phyloP scores from a whole-genome alignment of 2,888 invertebrate species.

The Lagria hirta region DNA sequence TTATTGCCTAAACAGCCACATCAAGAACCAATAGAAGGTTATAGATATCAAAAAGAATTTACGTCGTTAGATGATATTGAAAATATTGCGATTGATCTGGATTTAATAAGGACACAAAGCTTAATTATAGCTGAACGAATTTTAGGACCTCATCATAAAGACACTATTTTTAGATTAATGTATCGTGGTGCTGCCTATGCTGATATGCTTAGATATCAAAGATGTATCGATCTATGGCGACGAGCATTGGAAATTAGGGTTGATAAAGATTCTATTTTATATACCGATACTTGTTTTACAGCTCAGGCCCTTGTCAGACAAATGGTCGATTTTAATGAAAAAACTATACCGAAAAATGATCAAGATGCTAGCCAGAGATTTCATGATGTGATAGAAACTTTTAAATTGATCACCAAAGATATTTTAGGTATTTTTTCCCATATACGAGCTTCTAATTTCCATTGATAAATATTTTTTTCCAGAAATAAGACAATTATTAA shows the following conservation, averaged over 20 bases:
- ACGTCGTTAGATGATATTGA: constrained; percentile 70
- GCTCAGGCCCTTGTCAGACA: constrained; percentile 83
- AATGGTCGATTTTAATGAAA: constrained; percentile 72
- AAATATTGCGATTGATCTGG: constrained; percentile 74
- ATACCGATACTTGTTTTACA: constrained; percentile 81
- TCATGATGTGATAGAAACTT: constrained; percentile 70
- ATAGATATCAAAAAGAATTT: constrained; percentile 74
- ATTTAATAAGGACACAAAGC: constrained; percentile 84
- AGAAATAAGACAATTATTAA: constrained; percentile 59
- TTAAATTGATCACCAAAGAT: constrained; percentile 66
- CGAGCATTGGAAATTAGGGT: constrained; percentile 80
- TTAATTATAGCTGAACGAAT: constrained; percentile 86
- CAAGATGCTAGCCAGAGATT: constrained; percentile 62
- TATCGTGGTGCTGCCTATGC: constrained; percentile 71
- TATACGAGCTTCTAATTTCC: constrained; percentile 3
- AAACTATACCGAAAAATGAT: constrained; percentile 58
- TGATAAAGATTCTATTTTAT: constrained; percentile 73
- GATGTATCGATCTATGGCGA: constrained; percentile 85
- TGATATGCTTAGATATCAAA: constrained; percentile 73
- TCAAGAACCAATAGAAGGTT: constrained; percentile 62
- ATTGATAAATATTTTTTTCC: constrained; percentile 31
- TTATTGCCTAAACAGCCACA: constrained; percentile 56
- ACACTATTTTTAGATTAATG: constrained; percentile 70
- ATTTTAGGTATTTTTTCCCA: constrained; percentile 52
- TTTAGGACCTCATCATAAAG: constrained; percentile 82